These are phyloP conservation scores for Alfaro cultratus DNA, from an alignment of 2,797 vertebrate species.

Conservation along the genomic window DNA sequence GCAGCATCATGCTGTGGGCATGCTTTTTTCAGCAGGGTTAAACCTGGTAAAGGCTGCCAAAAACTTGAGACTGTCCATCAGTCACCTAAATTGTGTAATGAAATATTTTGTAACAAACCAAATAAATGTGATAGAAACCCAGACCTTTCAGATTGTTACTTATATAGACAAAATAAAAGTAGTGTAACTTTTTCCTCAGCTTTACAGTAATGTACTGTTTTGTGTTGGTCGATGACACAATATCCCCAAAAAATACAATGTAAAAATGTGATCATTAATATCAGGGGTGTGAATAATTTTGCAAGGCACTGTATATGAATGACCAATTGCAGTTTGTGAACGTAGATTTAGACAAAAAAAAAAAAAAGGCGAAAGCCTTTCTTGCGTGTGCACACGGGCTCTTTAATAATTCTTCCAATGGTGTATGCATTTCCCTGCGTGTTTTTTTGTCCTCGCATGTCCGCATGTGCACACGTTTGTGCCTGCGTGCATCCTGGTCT, in stretches of 20 bases:
- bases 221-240: not conserved
- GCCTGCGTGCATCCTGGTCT: slow-evolving; percentile 76
- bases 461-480: slow-evolving; percentile 75
- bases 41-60: no score
- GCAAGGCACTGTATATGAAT: slow-evolving; percentile 21
- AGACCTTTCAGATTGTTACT: not conserved
- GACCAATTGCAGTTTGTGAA: slow-evolving; percentile 39
- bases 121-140: not conserved
- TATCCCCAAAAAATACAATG: no score
- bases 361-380: slow-evolving; percentile 41
- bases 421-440: slow-evolving; percentile 79
- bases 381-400: slow-evolving; percentile 40
- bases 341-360: slow-evolving; percentile 7
- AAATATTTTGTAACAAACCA: not conserved
- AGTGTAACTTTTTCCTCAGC: not conserved
- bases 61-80: not conserved
- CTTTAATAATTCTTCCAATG: slow-evolving; percentile 56
- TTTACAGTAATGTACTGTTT: not conserved
- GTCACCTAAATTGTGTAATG: not conserved
- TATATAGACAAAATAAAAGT: not conserved
- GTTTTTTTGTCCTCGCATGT: slow-evolving; percentile 79
- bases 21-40: not conserved
- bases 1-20: not conserved
- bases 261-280: no score
- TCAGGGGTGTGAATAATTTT: not conserved